Percentiles rank a stretch among this genome's conserved stretches.
phyloP scores from a whole-genome alignment of 2,888 invertebrate species.

The Nasonovia ribisnigri region DNA sequence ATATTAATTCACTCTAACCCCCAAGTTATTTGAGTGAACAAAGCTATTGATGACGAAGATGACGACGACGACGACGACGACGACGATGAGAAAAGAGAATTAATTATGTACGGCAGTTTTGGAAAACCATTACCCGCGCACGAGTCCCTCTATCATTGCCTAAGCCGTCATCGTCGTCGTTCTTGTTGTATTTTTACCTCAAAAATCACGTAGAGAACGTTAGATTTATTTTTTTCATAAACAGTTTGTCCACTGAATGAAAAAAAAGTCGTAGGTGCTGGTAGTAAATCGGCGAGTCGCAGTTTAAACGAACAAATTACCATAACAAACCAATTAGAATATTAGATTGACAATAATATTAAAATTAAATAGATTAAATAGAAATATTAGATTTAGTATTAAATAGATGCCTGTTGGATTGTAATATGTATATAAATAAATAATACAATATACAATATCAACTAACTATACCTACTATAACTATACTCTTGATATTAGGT shows the following conservation, averaged over 20 bases:
- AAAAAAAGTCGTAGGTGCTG: background rate
- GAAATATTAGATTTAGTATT: no score
- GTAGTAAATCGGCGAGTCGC: background rate
- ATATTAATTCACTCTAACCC: conserved; percentile 41
- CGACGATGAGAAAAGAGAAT: background rate
- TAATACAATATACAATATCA: background rate
- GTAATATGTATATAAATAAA: background rate
- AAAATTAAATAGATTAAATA: no score
- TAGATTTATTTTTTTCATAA: background rate
- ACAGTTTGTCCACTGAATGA: background rate
- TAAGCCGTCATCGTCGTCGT: background rate
- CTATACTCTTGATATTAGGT: background rate
- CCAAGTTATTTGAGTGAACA: conserved; percentile 31
- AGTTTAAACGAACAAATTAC: background rate
- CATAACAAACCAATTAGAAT: background rate
- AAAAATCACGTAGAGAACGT: background rate
- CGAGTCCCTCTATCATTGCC: background rate
- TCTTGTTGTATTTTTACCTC: conserved; percentile 4
- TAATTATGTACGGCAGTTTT: conserved; percentile 22
- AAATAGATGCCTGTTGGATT: background rate
- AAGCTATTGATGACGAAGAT: conserved; percentile 54
- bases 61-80: conserved; percentile 6
- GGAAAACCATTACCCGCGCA: background rate
- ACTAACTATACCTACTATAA: background rate
- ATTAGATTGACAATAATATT: background rate